Conservation (phyloP, 2,888 invertebrate species). For the Clunio marinus region DNA sequence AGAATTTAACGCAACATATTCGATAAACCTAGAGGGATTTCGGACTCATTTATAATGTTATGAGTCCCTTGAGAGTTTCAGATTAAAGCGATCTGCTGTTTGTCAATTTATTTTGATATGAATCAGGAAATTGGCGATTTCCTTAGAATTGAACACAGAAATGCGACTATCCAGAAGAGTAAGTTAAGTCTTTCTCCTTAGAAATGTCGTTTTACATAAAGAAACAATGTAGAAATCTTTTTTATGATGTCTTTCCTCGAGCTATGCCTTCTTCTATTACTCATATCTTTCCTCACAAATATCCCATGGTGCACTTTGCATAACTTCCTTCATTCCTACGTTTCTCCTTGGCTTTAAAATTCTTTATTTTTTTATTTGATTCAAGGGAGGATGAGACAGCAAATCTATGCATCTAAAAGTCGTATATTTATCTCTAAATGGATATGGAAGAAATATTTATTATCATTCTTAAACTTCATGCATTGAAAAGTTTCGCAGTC, state of each 20-base stretch:
- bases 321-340: background rate
- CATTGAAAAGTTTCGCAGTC: background rate
- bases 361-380: slow-evolving; percentile 27
- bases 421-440: background rate
- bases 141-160: no score
- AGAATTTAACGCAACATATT: background rate
- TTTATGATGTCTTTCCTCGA: background rate
- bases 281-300: background rate
- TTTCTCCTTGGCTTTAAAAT: slow-evolving; percentile 10
- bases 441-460: background rate
- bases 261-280: background rate
- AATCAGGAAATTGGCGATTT: background rate
- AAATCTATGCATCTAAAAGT: slow-evolving; percentile 7
- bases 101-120: no score
- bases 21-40: background rate
- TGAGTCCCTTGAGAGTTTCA: background rate
- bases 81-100: background rate
- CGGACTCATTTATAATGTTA: background rate
- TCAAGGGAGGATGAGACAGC: slow-evolving; percentile 17
- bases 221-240: background rate
- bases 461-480: background rate
- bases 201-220: slow-evolving; percentile 1
- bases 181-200: no score
- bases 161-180: no score
- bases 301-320: slow-evolving; percentile 1